Evolutionary conservation across 37 sponge, comb jelly and placozoan species (phyloP).

Genomic region (Geodia barretti): DNA sequence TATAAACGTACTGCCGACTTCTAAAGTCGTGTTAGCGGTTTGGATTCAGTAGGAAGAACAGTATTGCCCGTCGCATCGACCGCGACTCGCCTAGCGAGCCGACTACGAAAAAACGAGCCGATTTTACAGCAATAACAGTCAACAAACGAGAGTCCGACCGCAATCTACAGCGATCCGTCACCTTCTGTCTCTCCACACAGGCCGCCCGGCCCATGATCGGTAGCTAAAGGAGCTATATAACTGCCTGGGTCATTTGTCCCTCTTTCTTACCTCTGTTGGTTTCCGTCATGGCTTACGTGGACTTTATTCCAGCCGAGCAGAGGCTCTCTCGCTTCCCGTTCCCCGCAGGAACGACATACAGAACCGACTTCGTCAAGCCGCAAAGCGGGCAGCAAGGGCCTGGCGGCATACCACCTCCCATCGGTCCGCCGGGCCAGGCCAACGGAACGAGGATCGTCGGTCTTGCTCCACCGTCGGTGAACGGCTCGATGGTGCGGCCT

Average conservation of each 20-base stretch:
- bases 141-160: neutral
- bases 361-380: neutral
- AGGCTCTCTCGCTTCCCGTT: neutral
- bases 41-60: neutral
- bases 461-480: neutral
- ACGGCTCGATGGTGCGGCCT: neutral
- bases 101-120: neutral
- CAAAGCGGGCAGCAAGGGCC: neutral
- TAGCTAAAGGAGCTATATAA: too few species aligned
- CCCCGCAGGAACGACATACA: neutral
- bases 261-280: too few species aligned
- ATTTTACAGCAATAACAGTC: neutral
- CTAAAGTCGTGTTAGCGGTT: neutral
- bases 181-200: too few species aligned
- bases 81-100: neutral
- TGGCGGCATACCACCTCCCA: neutral
- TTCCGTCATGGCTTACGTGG: conserved; percentile 11
- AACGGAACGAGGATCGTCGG: neutral
- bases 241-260: too few species aligned
- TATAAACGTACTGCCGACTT: neutral
- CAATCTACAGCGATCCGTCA: neutral
- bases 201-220: too few species aligned
- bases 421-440: neutral
- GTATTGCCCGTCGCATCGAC: too few species aligned
- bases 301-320: conserved; percentile 18